Base-by-base conservation (phyloP, 2,113 vertebrate species). In the Sialia sialis region DNA sequence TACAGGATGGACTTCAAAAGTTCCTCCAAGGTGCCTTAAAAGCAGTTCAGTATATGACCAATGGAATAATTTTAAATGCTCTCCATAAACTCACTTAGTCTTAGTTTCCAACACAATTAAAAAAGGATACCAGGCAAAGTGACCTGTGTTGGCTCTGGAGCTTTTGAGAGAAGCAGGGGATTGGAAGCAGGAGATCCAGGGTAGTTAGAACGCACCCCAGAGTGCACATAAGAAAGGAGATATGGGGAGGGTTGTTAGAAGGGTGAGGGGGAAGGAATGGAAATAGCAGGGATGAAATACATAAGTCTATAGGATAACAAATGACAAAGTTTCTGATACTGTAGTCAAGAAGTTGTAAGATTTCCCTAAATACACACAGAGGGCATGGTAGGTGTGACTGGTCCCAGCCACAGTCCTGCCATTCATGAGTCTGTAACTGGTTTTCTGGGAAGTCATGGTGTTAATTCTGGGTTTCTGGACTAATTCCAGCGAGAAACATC, bases 401-500 rank as follows among this genome's bases (percentile, higher is more conserved):
- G 20, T 63, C 51, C 34, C 44, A 93, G 64, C 14, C 39, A 25
- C n/a, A 48, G 20, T 67, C 21, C 30, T 74, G 43, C 44, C 25
- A 46, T 74, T 86, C 46, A 66, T 38, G 55, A 70, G 25, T 20
- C 36, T 83, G 29, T 30, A 76, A 43, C 21, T 23, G 25, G 75
- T 74, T 81, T 94, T 64, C 76, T 90, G 88, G 80, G 76, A 86
- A 96, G 34, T 86, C 38, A 77, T 25, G 16, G 36, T 74, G 72
- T 63, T 86, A 88, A 84, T 69, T 63, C 48, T 67, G 52, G 2
- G 8, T 73, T 84, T 83, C 82, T 96, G 86, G 83, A 90, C n/a
- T 77, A 89, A 52, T 66, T 89, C 76, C 92, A 90, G 30, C 2
- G 34, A 91, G 63, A 95, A 96, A 92, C 75, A 90, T 77, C 79